Evolutionary conservation across 2,888 invertebrate genomes (phyloP), one percentile per base, ranked within the genome.

Genomic region (Notodonta ziczac): DNA sequence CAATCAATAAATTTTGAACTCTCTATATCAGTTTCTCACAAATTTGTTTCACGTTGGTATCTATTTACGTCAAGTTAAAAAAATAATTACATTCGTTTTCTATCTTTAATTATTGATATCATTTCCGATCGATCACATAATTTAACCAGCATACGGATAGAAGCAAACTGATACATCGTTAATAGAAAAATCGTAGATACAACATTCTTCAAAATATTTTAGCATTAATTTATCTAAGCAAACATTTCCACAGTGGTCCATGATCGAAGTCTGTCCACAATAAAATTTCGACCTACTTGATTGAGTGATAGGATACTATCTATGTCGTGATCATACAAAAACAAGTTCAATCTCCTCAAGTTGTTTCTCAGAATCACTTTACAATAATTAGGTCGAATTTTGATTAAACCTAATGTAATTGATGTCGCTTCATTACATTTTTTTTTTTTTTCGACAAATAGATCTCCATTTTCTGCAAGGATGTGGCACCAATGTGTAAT

Each of bases 1-100:
- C 51, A 58, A 52, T 5, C 56, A 53, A 52, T 56, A 56, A 54
- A 24, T 61, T 39, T 53, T 39, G 39, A 54, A 39, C n/a, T 54
- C n/a, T 54, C 39, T 54, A 54, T 32, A n/a, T 39, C n/a, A 14
- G 13, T 0, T 53, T 53, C 16, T 16, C 16, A n/a, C 10, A 50
- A 50, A 24, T 24, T 24, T 24, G 24, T 2, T 1, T 24, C 24
- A 24, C 24, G 1, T 24, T 2, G 24, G 24, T 24, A 24, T 2
- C 24, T 24, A 24, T 2, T 2, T 24, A 24, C 24, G 24, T 24
- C 24, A 24, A 24, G 1, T 24, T 24, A 35, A 42, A 42, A 9
- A 42, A 4, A 7, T 42, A 42, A 42, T 42, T 7, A 42, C 10
- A 42, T 42, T 42, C 42, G 6, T 42, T 42, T 4, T 7, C 10